Base-by-base conservation (phyloP, 2,797 vertebrate species). In the Sebastes trivittatus region DNA sequence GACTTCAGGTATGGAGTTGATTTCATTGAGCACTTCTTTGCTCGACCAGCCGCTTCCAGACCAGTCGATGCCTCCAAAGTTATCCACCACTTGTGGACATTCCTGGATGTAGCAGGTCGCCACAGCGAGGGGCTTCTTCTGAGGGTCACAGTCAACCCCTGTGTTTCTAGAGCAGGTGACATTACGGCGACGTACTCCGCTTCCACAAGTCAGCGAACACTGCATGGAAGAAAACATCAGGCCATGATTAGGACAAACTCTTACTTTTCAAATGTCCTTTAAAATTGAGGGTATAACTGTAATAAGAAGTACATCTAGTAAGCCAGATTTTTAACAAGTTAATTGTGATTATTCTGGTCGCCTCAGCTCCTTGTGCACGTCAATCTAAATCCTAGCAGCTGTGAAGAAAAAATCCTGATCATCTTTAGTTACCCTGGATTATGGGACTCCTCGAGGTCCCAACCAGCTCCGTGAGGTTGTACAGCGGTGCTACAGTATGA, bases 1-100 rank as follows among this genome's bases (percentile, higher is more conserved):
- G 30, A 86, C 38, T n/a, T 76, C 92, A 2, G 95, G 94, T 29
- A 96, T 78, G 69, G 94, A 89, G 65, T 96, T 95, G 16, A 98
- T 97, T 55, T 98, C 97, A 2, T 97, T 97, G 6, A 97, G 94
- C 1, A 96, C 67, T 59, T 98, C 97, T 11, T 89, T 95, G 93
- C 96, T 97, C 8, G 96, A 96, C 59, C 95, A 96, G 4, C 98
- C 98, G 0, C 98, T 99, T 70, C 98, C 98, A 0, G 98, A 98
- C 96, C 95, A 97, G 52, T 99, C 98, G 0, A 27, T 13, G 1
- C 83, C 76, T 25, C 91, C 94, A 13, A 89, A 78, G 1, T 68
- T 76, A 56, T 96, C 95, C 1, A 22, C 20, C 0, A 66, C 11
- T 55, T 18, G 34, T 0, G 80, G 93, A 85, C 98, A 99, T 63